Conservation (phyloP, 2,113 vertebrate genomes). For the Nannospalax galili region DNA sequence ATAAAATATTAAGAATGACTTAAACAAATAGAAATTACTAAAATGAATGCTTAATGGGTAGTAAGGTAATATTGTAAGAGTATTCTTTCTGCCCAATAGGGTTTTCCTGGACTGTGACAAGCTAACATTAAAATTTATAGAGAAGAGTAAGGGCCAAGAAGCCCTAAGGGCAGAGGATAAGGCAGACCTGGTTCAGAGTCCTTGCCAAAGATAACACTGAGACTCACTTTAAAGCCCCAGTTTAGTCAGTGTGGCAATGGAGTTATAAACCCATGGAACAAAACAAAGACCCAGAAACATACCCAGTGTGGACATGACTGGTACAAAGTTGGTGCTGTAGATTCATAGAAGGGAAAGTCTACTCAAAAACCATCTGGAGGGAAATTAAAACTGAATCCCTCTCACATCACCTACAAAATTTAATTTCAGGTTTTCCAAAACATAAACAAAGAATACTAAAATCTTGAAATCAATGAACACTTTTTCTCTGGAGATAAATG, state of each 20-base stretch:
- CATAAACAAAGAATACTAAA: neutral
- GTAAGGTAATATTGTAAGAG: conserved; percentile 37
- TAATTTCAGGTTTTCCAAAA: conserved; percentile 1
- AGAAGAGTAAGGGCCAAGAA: neutral
- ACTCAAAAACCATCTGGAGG: neutral
- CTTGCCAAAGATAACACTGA: neutral
- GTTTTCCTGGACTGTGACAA: conserved; percentile 34
- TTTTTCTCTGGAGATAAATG: neutral
- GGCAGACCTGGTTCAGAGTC: neutral
- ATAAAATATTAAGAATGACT: conserved; percentile 47
- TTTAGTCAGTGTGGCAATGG: neutral
- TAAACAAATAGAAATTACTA: conserved; percentile 38
- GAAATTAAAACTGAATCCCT: neutral
- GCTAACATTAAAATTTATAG: conserved; percentile 29
- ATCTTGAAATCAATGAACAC: neutral
- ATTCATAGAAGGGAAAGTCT: neutral
- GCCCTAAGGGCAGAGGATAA: neutral
- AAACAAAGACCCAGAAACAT: neutral
- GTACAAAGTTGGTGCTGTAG: neutral
- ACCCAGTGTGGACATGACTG: neutral
- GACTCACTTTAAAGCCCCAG: neutral
- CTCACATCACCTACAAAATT: neutral
- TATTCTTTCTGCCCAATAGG: neutral
- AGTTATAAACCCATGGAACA: neutral
- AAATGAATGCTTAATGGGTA: conserved; percentile 35